Evolutionary conservation across 1,140 invertebrate genomes (phyloP).

Genomic region (Ceratoteleas bidentatus): DNA sequence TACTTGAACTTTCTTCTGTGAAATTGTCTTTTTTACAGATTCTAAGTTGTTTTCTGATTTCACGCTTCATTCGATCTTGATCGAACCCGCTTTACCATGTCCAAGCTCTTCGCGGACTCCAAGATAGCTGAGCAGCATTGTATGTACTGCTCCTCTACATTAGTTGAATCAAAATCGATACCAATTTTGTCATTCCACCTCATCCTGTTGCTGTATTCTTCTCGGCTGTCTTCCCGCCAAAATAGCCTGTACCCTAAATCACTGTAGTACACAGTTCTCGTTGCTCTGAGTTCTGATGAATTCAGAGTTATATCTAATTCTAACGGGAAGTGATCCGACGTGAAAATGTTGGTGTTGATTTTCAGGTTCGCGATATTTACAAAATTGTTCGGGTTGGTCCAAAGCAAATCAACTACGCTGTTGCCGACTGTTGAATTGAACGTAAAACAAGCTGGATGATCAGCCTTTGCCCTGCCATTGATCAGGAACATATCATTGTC

Average conservation of each 20-base stretch:
- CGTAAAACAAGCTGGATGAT: background rate
- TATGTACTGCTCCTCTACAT: background rate
- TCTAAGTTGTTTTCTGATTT: background rate
- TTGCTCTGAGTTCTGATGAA: too few species aligned
- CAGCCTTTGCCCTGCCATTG: background rate
- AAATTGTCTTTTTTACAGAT: background rate
- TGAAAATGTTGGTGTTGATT: background rate
- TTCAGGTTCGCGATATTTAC: background rate
- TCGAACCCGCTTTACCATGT: background rate
- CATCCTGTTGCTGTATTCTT: background rate
- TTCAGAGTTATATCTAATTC: too few species aligned
- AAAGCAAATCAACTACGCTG: background rate
- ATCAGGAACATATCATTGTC: background rate
- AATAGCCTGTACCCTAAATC: background rate
- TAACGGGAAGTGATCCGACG: background rate
- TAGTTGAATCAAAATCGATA: background rate
- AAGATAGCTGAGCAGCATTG: background rate
- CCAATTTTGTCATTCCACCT: background rate
- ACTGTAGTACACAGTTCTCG: background rate
- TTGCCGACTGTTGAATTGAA: background rate
- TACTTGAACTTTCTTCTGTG: background rate
- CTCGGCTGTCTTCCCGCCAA: background rate
- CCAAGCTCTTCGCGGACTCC: background rate
- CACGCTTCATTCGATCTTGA: background rate
- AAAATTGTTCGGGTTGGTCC: background rate